Base-by-base conservation (phyloP, 2,888 invertebrate genomes). In the Xanthia icteritia region DNA sequence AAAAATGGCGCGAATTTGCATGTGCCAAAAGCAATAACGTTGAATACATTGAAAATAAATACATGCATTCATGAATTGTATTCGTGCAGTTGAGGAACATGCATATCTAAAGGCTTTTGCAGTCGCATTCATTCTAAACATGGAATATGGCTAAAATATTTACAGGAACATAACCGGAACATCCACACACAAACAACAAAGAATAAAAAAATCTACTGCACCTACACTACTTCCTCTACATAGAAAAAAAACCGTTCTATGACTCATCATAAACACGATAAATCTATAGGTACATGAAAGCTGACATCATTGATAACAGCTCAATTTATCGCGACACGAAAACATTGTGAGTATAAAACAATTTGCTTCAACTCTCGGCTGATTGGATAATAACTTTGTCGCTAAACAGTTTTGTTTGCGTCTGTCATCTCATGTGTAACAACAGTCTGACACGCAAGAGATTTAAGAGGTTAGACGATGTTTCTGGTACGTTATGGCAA, bases 381-480 rank as follows among this genome's bases (percentile, higher is more conserved):
- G 83, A 89, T 90, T 90, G 88, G 87, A 90, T 88, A 90, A 91
- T 86, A 86, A 86, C 84, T 82, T 73, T 83, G 84, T 87, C 77
- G 77, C 79, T 81, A 85, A 88, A 85, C 90, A 85, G 79, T 77
- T 79, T 83, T 84, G 86, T 88, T 83, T 84, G 85, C 76, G 68
- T 61, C 54, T 80, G 73, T 80, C 79, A 78, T 77, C 76, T 84
- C 78, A 69, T 73, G 73, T 74, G 64, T 76, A 66, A 81, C 73
- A 66, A 77, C 65, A 75, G 80, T 83, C 56, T 81, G 67, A 79
- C 81, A 79, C 73, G 80, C 79, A 69, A 11, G 67, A 81, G 70
- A 64, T 73, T 70, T 63, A 39, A 27, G 39, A 72, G 42, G 36
- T 27, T 13, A 20, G 73, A 74, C 5, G 27, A 69, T 42, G 61